Evolutionary conservation across 2,797 vertebrate genomes (phyloP).

Genomic region (Anniella stebbinsi): DNA sequence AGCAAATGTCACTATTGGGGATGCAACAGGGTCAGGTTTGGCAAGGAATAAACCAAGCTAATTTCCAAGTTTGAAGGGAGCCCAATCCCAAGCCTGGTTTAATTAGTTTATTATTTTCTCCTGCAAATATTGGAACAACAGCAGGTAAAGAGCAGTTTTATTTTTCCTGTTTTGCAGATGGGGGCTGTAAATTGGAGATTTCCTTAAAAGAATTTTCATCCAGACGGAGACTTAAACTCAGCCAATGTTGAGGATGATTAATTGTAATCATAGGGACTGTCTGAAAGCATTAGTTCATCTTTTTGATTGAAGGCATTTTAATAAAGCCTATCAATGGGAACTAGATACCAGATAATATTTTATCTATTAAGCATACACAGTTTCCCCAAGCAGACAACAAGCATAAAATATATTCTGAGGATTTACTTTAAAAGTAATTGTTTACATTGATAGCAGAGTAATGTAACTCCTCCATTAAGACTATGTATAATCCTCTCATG

Average conservation of each 20-base stretch:
- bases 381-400: slow-evolving; percentile 35
- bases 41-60: background rate
- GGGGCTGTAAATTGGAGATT: slow-evolving; percentile 7
- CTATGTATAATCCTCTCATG: slow-evolving; percentile 18
- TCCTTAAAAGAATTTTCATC: slow-evolving; percentile 16
- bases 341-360: slow-evolving; percentile 38
- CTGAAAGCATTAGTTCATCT: slow-evolving; percentile 31
- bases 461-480: slow-evolving; percentile 23
- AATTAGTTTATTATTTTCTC: background rate
- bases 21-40: background rate
- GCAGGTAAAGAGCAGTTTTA: background rate
- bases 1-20: background rate
- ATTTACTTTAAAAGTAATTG: slow-evolving; percentile 35
- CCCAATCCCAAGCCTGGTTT: background rate
- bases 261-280: slow-evolving; percentile 28
- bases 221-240: background rate
- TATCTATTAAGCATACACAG: slow-evolving; percentile 29
- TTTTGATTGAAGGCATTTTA: slow-evolving; percentile 26
- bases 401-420: slow-evolving; percentile 42
- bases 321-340: background rate
- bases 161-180: background rate
- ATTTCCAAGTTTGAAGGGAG: background rate
- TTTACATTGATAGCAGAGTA: slow-evolving; percentile 28
- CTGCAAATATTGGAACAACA: background rate
- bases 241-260: background rate